Conservation (phyloP, 2,113 vertebrate species). For the Globicephala melas region DNA sequence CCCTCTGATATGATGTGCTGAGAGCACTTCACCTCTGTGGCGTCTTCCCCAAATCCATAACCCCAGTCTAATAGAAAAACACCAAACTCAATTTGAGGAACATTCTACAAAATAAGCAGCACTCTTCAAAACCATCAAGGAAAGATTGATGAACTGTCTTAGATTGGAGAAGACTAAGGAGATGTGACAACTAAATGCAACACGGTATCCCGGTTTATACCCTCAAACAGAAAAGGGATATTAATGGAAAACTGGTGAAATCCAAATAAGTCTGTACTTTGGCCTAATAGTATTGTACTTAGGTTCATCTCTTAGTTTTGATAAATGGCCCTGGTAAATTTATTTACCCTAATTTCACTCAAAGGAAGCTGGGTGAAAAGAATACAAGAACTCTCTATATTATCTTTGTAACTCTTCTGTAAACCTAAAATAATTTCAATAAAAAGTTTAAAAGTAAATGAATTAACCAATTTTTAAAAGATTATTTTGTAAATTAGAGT, state of each 20-base stretch:
- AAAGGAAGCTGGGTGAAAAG: not conserved
- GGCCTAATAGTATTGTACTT: not conserved
- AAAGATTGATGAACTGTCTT: not conserved
- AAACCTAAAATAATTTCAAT: slow-evolving; percentile 43
- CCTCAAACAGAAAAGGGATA: not conserved
- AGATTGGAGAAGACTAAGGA: not conserved
- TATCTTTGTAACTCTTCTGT: slow-evolving; percentile 30
- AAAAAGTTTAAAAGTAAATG: slow-evolving; percentile 1
- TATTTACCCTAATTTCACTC: not conserved
- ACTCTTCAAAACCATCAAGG: not conserved
- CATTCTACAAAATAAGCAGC: not conserved
- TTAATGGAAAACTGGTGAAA: not conserved
- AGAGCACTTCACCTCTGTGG: not conserved
- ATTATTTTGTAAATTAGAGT: slow-evolving; percentile 9
- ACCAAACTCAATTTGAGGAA: not conserved
- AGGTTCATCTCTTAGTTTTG: not conserved
- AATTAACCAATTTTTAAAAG: slow-evolving; percentile 21
- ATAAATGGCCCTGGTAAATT: not conserved
- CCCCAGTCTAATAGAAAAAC: not conserved
- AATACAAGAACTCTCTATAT: not conserved
- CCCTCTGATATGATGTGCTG: not conserved
- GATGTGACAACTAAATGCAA: not conserved
- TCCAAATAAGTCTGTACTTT: not conserved
- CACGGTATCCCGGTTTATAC: not conserved
- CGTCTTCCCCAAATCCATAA: not conserved